Evolutionary conservation across 2,113 vertebrate genomes (phyloP).

Genomic region (Osmerus mordax): DNA sequence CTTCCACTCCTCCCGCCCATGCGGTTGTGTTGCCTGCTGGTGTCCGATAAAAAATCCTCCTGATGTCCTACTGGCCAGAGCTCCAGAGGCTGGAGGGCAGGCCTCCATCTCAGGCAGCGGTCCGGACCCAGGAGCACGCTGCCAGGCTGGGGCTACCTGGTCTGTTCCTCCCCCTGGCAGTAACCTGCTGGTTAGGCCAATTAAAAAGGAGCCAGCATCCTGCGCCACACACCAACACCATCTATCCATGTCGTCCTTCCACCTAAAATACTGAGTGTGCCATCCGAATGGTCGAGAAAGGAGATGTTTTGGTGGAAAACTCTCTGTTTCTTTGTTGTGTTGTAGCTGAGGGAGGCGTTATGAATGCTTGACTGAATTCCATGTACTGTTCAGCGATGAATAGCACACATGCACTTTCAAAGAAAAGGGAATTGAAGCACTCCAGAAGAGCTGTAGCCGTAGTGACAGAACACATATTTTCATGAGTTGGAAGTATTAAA

Average conservation of each 20-base stretch:
- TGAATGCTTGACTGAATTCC: not conserved
- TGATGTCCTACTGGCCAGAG: constrained; percentile 21
- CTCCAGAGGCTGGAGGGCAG: too few relatives aligned
- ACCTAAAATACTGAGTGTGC: not conserved
- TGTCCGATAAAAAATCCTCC: constrained; percentile 29
- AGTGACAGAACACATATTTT: too few relatives aligned
- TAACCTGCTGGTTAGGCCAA: constrained; percentile 29
- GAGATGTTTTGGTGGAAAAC: not conserved
- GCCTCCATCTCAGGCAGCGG: not conserved
- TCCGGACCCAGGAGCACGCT: not conserved
- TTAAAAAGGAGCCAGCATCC: constrained; percentile 15
- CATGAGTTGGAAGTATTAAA: too few relatives aligned
- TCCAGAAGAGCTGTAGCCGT: too few relatives aligned
- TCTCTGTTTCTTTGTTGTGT: not conserved
- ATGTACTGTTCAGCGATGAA: not conserved
- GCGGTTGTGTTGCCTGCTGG: constrained; percentile 22
- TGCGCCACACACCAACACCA: not conserved
- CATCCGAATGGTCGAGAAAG: not conserved
- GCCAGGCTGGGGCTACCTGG: not conserved
- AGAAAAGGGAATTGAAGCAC: too few relatives aligned
- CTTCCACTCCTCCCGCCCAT: constrained; percentile 19
- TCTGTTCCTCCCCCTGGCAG: not conserved
- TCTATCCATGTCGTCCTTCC: too few relatives aligned
- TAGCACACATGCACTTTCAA: not conserved
- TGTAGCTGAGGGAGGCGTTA: not conserved